Evolutionary conservation across 2,888 invertebrate species (phyloP), one percentile per base, ranked within the genome.

Genomic region (Octodonta nipae): DNA sequence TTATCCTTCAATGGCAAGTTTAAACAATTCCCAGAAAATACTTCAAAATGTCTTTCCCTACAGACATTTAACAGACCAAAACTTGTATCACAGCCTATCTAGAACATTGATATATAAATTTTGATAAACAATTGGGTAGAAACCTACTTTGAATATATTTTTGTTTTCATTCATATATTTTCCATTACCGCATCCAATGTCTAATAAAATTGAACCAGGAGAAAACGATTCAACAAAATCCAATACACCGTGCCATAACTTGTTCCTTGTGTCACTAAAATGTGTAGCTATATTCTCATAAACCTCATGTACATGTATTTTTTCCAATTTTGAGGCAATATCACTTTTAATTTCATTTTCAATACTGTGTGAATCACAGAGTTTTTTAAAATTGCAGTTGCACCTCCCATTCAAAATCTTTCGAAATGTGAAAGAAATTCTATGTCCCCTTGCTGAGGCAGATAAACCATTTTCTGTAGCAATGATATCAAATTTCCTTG

Each of bases 171-270:
- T 70, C 33, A 98, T 70, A 61, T 98, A 96, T 69, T 98, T 99
- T 24, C 96, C 98, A 66, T 98, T 98, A 6, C 98, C 98, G 60
- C 95, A 93, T 4, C 98, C 98, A 20, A 95, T 74, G 62, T 99
- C 98, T 3, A 92, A 55, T 8, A 96, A 55, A 6, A 91, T 55
- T 1, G 82, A 73, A 1, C 83, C 85, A 0, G 58, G 35, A 0
- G 71, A 57, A 41, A 88, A 73, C 4, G 63, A 65, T 10, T 70
- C 59, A 15, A 91, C 63, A 63, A 96, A 98, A 42, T 78, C 66
- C 1, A 74, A 66, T 1, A 98, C 91, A 42, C 76, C 76, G 0
- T 92, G 93, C 98, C 98, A 98, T 11, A 86, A 83, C 49, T 81
- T 84, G 60, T 91, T 88, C 8, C 98, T 70, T 0, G 96, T 98